Conservation (phyloP, 2,888 invertebrate species). For the Tinea semifulvella region DNA sequence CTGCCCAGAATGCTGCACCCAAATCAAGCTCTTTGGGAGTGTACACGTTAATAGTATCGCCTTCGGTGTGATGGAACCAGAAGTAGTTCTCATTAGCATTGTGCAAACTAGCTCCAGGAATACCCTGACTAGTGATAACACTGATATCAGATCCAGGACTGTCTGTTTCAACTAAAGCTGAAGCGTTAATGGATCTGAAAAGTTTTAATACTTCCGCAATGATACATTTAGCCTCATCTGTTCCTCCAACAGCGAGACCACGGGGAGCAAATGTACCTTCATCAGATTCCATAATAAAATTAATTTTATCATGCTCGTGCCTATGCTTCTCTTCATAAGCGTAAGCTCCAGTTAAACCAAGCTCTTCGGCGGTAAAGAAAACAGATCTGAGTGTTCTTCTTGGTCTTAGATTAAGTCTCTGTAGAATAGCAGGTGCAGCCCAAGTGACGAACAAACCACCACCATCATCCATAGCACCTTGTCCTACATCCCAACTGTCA, state of each 20-base stretch:
- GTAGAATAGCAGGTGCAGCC: constrained; percentile 74
- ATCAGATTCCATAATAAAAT: constrained; percentile 85
- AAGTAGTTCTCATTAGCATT: constrained; percentile 77
- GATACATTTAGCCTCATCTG: constrained; percentile 69
- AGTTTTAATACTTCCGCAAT: constrained; percentile 73
- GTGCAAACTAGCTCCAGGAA: constrained; percentile 76
- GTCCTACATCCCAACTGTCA: constrained; percentile 89
- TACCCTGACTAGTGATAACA: constrained; percentile 68
- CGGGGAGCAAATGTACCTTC: constrained; percentile 80
- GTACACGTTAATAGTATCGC: constrained; percentile 81
- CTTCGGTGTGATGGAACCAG: constrained; percentile 80
- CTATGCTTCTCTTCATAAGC: constrained; percentile 71
- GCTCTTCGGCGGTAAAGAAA: constrained; percentile 85
- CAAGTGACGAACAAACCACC: constrained; percentile 83
- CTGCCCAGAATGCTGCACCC: constrained; percentile 81
- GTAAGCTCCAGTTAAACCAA: constrained; percentile 72
- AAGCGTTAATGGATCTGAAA: constrained; percentile 73
- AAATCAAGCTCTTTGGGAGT: constrained; percentile 74
- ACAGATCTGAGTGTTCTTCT: constrained; percentile 78
- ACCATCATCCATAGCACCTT: constrained; percentile 89
- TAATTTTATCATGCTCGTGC: constrained; percentile 67
- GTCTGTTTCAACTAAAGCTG: constrained; percentile 58
- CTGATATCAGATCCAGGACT: constrained; percentile 77
- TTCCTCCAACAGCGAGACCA: constrained; percentile 75
- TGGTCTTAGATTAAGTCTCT: constrained; percentile 69